Evolutionary conservation across 64 coral and sea anemone genomes (phyloP), one percentile per base, ranked within the genome.

Genomic region (Exaiptasia diaphana): DNA sequence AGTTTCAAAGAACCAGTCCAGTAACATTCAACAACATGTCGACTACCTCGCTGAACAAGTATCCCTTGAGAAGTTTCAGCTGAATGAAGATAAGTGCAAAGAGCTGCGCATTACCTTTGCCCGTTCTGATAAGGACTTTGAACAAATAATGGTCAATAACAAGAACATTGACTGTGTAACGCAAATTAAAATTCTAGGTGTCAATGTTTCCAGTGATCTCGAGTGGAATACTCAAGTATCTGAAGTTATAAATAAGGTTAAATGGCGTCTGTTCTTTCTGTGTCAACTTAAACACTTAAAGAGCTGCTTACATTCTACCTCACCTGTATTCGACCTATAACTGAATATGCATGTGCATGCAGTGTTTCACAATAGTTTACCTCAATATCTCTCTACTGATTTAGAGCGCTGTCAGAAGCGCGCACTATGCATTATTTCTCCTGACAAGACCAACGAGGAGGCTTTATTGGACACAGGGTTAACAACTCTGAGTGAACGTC

Each of bases 181-280:
- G 15, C 54, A 71, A 53, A 64, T 68, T 78, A 85, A 92, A 78
- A 71, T 92, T 17, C 75, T 85, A 72, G 89, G 89, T 53, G 81
- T 85, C 64, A 77, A 54, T 48, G 77, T 91, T 58, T 91, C 89
- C 4, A 57, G 59, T 68, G 75, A 91, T 43, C 81, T 91, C 6
- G 67, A 78, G 64, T 91, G 88, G 80, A 91, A 91, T 73, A 49
- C 45, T 53, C 87, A 90, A 38, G 67, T 90, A 82, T 53, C 15
- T 48, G 75, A 81, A 72, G 73, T 88, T 27, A 56, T 50, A 41
- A 80, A 79, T 53, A 88, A 88, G 29, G 43, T 45, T 27, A 37
- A 56, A 24, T 80, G 50, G 30, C 86, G 49, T 38, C 48, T 88
- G 53, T 88, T 73, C 68, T 75, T 57, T 64, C 72, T 87, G 29